Base-by-base conservation (phyloP, 2,797 vertebrate species). In the Clarias platycephalus region DNA sequence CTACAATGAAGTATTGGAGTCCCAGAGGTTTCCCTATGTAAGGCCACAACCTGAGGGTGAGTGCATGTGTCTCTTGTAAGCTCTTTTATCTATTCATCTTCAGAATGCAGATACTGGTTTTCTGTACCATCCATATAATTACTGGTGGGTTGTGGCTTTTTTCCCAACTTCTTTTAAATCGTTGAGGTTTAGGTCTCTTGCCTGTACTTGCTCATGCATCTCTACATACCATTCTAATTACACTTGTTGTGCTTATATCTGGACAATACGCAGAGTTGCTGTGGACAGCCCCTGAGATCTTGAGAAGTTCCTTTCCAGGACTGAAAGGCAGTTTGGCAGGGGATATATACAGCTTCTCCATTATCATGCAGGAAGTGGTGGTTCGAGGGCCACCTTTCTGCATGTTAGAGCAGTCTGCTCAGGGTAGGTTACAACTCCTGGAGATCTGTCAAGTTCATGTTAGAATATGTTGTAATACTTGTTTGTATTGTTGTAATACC, bases 301-400 rank as follows among this genome's bases (percentile, higher is more conserved):
- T 96, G 62, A 91, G 95, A 81, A 85, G 78, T 0, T 83, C 89
- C 0, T 88, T 91, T 9, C 87, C 92, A 0, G 91, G 91, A n/a
- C 80, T 93, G 4, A 81, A 88, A 0, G 93, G 94, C 28, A 91
- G 91, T 49, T 62, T 83, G 0, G 20, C 85, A 0, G 93, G 92
- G 1, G 95, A 96, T 8, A 91, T 96, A 40, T 96, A 95, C 91
- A 96, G 95, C 89, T 96, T 96, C 10, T 88, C 94, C 66, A 95
- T 96, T 89, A 92, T 96, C 85, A 93, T 95, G 93, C 95, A 96
- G 88, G 95, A 96, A 87, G 94, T 95, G 85, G 92, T 95, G 87
- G 83, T 95, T 62, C 88, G 94, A 82, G 95, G 93, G 0, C 93
- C 93, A n/a, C 95, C 95, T 0, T 96, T 90, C 90, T 95, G 94